phyloP scores from a whole-genome alignment of 2,888 invertebrate genomes.

The Chrysomela aeneicollis region DNA sequence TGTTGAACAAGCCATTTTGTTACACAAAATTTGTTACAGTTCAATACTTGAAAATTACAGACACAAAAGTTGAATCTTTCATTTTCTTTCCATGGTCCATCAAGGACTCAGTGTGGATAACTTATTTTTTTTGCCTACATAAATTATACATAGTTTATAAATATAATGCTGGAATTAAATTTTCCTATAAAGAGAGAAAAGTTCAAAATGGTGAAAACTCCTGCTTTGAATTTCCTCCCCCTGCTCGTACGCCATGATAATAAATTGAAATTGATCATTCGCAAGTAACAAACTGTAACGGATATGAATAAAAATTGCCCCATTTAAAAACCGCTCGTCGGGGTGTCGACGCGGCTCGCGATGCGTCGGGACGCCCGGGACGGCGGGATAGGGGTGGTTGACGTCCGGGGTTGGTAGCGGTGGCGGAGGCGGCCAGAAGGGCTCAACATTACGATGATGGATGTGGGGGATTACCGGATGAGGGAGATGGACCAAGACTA shows the following conservation, averaged over 20 bases:
- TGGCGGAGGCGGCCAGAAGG: constrained; percentile 31
- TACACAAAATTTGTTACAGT: too few species aligned
- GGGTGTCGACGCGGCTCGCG: constrained; percentile 38
- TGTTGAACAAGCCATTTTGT: too few species aligned
- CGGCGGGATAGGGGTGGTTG: constrained; percentile 15
- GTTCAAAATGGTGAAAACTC: too few species aligned
- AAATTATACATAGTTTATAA: too few species aligned
- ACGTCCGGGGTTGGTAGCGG: constrained; percentile 10
- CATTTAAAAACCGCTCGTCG: constrained; percentile 43
- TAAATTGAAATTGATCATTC: constrained; percentile 44
- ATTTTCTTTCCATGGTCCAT: too few species aligned
- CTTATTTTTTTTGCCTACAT: too few species aligned
- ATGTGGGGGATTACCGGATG: constrained; percentile 56
- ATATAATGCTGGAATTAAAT: too few species aligned
- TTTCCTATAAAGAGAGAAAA: too few species aligned
- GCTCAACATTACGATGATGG: constrained; percentile 53
- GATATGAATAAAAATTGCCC: constrained; percentile 49
- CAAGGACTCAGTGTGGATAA: too few species aligned
- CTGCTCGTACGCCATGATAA: constrained; percentile 1
- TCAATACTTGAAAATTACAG: too few species aligned
- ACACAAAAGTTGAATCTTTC: too few species aligned
- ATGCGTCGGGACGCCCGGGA: constrained; percentile 10
- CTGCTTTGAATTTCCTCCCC: neutral
- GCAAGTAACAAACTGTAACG: constrained; percentile 47
- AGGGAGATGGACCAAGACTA: constrained; percentile 56